Conservation (phyloP, 2,797 vertebrate genomes). For the Antennarius maculatus region DNA sequence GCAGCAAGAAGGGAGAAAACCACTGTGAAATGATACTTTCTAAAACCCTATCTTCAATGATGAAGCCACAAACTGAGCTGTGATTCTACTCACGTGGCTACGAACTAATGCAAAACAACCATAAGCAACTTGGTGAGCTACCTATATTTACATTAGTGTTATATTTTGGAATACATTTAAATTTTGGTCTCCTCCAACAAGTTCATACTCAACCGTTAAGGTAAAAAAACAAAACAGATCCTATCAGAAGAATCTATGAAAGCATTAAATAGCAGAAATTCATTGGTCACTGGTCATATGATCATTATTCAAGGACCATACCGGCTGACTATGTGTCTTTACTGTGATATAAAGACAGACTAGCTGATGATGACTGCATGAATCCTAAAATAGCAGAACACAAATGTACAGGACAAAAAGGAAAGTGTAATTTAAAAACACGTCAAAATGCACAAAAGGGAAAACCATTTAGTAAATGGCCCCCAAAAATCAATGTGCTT, state of each 20-base stretch:
- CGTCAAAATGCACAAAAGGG: neutral
- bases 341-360: neutral
- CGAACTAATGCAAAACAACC: constrained; percentile 9
- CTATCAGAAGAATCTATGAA: neutral
- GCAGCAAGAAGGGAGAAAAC: neutral
- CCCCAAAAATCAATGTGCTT: neutral
- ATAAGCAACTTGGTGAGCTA: neutral
- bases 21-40: neutral
- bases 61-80: constrained; percentile 2
- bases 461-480: neutral
- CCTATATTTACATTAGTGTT: constrained; percentile 32
- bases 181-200: neutral
- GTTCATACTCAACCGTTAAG: neutral
- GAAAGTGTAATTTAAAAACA: neutral
- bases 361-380: too few species aligned
- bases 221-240: neutral
- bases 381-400: neutral
- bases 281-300: neutral
- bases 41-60: neutral
- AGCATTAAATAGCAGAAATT: constrained; percentile 14
- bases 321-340: neutral
- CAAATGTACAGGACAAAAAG: neutral
- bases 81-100: constrained; percentile 17
- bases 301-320: neutral
- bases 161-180: neutral